A percentile compares a stretch with the other conserved stretches of the same genome.
Conservation (phyloP, 2,888 invertebrate species). For the Escarpia spicata region DNA sequence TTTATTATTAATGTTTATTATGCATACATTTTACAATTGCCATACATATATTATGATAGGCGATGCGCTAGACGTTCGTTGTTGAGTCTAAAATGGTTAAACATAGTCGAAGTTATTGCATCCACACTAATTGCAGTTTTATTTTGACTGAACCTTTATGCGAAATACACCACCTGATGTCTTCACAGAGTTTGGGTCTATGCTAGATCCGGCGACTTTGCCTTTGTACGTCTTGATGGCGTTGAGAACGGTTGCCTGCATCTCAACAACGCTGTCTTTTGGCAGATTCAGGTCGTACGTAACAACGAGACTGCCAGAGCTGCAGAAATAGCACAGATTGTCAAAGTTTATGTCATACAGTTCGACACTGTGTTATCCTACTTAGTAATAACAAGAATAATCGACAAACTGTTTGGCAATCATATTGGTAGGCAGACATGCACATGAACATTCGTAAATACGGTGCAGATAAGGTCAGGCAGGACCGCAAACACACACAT, state of each 20-base stretch:
- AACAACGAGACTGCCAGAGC: background rate
- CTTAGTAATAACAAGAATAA: background rate
- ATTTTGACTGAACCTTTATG: background rate
- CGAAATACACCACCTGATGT: background rate
- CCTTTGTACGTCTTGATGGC: slow-evolving; percentile 3
- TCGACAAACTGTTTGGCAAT: no score
- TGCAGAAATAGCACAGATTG: background rate
- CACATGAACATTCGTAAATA: no score
- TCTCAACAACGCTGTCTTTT: background rate
- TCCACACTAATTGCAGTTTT: background rate
- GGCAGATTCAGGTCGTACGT: background rate
- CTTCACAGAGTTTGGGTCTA: background rate
- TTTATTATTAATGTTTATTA: background rate
- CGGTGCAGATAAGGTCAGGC: no score
- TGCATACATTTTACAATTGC: background rate
- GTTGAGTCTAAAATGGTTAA: background rate
- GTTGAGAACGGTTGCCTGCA: background rate
- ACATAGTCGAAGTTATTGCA: background rate
- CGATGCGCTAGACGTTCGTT: background rate
- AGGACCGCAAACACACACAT: no score
- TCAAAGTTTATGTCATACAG: background rate
- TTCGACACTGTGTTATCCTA: background rate
- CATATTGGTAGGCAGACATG: no score
- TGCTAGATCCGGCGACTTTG: background rate
- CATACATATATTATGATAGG: background rate